phyloP scores from a whole-genome alignment of 2,797 vertebrate species.

The Chelon auratus region DNA sequence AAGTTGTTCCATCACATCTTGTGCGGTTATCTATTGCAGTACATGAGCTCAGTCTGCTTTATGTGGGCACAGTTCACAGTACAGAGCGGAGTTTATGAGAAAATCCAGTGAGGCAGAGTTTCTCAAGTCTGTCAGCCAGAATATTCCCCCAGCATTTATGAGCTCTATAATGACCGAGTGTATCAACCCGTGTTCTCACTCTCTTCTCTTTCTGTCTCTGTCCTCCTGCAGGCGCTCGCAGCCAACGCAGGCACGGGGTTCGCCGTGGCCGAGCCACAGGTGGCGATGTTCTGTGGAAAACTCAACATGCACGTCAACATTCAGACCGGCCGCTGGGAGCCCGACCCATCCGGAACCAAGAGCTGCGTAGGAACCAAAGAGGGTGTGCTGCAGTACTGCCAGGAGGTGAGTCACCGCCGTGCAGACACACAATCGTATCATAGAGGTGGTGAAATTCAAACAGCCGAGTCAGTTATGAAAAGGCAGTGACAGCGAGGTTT shows the following conservation, averaged over 20 bases:
- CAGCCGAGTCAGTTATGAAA: background rate
- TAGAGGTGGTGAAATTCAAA: background rate
- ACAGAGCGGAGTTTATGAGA: slow-evolving; percentile 38
- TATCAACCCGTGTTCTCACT: slow-evolving; percentile 32
- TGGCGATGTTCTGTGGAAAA: slow-evolving; percentile 98
- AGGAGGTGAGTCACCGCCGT: slow-evolving; percentile 88
- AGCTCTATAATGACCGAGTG: slow-evolving; percentile 31
- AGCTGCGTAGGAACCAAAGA: slow-evolving; percentile 93
- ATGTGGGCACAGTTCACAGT: slow-evolving; percentile 26
- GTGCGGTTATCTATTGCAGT: slow-evolving; percentile 39
- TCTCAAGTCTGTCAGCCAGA: slow-evolving; percentile 33
- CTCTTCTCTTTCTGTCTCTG: background rate
- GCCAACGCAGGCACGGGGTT: slow-evolving; percentile 94
- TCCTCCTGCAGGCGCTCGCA: slow-evolving; percentile 88
- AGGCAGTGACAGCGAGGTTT: background rate
- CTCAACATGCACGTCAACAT: slow-evolving; percentile 98
- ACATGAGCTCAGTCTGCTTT: slow-evolving; percentile 27
- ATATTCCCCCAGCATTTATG: slow-evolving; percentile 22
- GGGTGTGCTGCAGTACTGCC: slow-evolving; percentile 95
- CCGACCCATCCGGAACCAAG: slow-evolving; percentile 91
- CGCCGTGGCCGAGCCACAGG: slow-evolving; percentile 94
- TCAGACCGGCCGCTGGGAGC: slow-evolving; percentile 97
- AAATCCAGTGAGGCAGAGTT: slow-evolving; percentile 12
- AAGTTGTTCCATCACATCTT: slow-evolving; percentile 38
- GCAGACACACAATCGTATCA: background rate